Conservation (phyloP, 2,888 invertebrate species). For the Sympetrum striolatum region DNA sequence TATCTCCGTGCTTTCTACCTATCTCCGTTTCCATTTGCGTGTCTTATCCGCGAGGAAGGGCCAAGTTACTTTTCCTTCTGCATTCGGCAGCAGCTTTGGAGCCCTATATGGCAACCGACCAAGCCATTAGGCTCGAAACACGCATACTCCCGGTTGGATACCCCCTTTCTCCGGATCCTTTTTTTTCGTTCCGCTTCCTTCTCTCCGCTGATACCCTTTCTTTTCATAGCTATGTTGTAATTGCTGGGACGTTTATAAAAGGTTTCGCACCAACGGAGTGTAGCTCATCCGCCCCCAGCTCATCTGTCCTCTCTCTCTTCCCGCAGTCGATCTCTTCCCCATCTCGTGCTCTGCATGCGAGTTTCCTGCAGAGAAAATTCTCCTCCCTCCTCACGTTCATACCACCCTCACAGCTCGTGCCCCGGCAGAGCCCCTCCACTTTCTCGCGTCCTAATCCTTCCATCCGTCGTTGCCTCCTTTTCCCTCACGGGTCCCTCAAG, state of each 20-base stretch:
- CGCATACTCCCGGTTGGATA: background rate
- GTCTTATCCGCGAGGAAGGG: background rate
- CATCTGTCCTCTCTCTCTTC: background rate
- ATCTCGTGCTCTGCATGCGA: slow-evolving; percentile 51
- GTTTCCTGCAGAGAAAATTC: slow-evolving; percentile 54
- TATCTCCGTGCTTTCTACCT: no score
- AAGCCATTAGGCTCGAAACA: background rate
- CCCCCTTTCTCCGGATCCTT: background rate
- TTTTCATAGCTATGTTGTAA: background rate
- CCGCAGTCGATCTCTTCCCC: background rate
- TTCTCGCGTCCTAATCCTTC: slow-evolving; percentile 17
- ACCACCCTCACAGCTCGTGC: background rate
- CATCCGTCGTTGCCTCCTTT: background rate
- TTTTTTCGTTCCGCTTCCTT: no score
- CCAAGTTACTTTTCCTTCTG: background rate
- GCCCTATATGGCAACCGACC: background rate
- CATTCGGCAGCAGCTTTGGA: background rate
- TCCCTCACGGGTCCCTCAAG: background rate
- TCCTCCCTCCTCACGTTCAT: background rate
- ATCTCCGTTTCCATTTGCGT: background rate
- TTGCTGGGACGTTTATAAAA: no score
- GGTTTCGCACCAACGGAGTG: background rate
- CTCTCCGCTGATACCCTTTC: background rate
- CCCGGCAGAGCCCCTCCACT: slow-evolving; percentile 7
- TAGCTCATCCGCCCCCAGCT: background rate